phyloP scores from a whole-genome alignment of 2,113 vertebrate species.

The Boulengeromyrus knoepffleri region DNA sequence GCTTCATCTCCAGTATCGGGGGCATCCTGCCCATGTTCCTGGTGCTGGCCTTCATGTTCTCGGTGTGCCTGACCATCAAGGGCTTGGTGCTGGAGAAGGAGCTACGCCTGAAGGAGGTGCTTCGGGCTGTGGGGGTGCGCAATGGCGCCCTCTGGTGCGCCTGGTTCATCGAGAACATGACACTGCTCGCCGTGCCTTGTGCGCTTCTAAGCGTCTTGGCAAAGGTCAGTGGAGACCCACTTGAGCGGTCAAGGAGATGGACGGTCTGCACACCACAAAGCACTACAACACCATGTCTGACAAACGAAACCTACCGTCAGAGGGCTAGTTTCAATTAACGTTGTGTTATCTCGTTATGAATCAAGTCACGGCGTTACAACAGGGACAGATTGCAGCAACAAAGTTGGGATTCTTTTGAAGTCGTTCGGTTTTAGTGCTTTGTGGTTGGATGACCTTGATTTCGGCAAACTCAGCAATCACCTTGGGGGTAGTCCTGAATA shows the following conservation, averaged over 20 bases:
- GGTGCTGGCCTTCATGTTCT: conserved; percentile 55
- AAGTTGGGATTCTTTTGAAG: not conserved
- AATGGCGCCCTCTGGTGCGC: conserved; percentile 45
- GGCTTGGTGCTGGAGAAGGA: conserved; percentile 54
- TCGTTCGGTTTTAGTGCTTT: conserved; percentile 35
- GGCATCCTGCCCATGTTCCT: conserved; percentile 61
- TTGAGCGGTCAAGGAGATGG: not conserved
- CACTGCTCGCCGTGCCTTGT: conserved; percentile 49
- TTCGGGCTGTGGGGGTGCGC: conserved; percentile 38
- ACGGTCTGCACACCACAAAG: conserved; percentile 38
- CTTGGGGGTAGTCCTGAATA: conserved; percentile 23
- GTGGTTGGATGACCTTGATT: conserved; percentile 43
- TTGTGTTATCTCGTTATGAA: not conserved
- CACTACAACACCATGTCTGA: conserved; percentile 15
- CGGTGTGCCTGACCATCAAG: conserved; percentile 55
- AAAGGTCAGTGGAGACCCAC: conserved; percentile 54
- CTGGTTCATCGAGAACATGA: conserved; percentile 47
- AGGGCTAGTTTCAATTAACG: not conserved
- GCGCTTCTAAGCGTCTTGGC: conserved; percentile 53
- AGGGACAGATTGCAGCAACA: not conserved
- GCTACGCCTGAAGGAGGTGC: conserved; percentile 52
- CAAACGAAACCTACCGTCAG: not conserved
- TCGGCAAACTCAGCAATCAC: conserved; percentile 34
- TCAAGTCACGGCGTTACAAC: not conserved
- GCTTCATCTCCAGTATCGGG: conserved; percentile 52